These are phyloP conservation scores for Micromesistius poutassou DNA, from an alignment of 2,797 vertebrate genomes.

Conservation along the genomic window DNA sequence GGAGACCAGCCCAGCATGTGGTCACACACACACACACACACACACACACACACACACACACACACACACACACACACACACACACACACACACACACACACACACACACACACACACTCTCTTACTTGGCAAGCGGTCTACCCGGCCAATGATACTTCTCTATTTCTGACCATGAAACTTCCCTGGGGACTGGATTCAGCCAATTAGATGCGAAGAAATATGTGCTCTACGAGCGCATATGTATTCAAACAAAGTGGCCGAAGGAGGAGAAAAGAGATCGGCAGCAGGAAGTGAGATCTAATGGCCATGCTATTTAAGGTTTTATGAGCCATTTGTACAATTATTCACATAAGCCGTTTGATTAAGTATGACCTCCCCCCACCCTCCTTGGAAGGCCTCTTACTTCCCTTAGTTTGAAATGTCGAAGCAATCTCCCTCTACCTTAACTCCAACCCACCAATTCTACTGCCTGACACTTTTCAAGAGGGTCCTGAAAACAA, in stretches of 20 bases:
- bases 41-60: not conserved
- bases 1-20: slow-evolving; percentile 9
- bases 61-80: not conserved
- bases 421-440: slow-evolving; percentile 26
- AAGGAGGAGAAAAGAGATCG: slow-evolving; percentile 49
- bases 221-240: slow-evolving; percentile 50
- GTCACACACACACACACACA: slow-evolving; percentile 12
- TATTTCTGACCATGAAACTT: slow-evolving; percentile 48
- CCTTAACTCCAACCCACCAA: not conserved
- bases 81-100: not conserved
- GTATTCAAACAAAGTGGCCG: slow-evolving; percentile 55
- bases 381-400: slow-evolving; percentile 23
- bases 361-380: slow-evolving; percentile 40
- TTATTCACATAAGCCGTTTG: slow-evolving; percentile 40
- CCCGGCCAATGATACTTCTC: slow-evolving; percentile 37
- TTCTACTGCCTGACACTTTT: slow-evolving; percentile 41
- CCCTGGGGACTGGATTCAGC: slow-evolving; percentile 54
- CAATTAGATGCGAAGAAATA: slow-evolving; percentile 63
- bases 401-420: slow-evolving; percentile 36
- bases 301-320: slow-evolving; percentile 61
- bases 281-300: slow-evolving; percentile 64
- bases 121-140: slow-evolving; percentile 23
- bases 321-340: slow-evolving; percentile 64
- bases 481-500: slow-evolving; percentile 41
- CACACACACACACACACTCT: slow-evolving; percentile 3